Evolutionary conservation across 2,797 vertebrate genomes (phyloP), one percentile per base, ranked within the genome.

Genomic region (Danionella dracula): DNA sequence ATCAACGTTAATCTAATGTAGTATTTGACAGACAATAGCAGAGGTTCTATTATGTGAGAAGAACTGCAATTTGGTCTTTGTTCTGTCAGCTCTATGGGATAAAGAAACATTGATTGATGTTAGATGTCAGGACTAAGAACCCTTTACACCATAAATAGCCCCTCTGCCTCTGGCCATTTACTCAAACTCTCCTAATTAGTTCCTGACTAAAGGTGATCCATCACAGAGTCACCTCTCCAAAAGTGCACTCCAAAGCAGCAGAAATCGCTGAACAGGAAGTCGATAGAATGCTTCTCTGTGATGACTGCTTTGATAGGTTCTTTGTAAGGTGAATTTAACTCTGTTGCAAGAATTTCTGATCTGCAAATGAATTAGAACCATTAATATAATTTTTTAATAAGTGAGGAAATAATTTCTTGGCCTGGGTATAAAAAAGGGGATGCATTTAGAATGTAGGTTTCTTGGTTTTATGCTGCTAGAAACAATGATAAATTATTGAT

Each of bases 101-200:
- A 41, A 67, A n/a, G 29, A 53, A 69, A 41, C 66, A 53, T 37
- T 66, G 58, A 73, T 57, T 56, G 71, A 73, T 73, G 59, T 40
- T 45, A 35, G 45, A 53, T 56, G 45, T 68, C 68, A 56, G 51
- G 38, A 64, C 40, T 56, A 71, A 67, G 38, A 46, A 57, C 42
- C 21, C 5, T 50, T 53, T 51, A 51, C 34, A 42, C 71, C 64
- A 70, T 65, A 73, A 76, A 74, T 74, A 74, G 72, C 57, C 31
- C 49, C 20, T 42, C 20, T 12, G 41, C 72, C 72, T 56, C 37
- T 46, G 51, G 72, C 62, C 40, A 62, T 46, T 40, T 7, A 50
- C 11, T 29, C 32, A 49, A 45, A 66, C 57, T 23, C 32, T 66
- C 61, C 31, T 61, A 58, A 74, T 74, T 62, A 74, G 63, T 42